Evolutionary conservation across 2,113 vertebrate species (phyloP), one percentile per base, ranked within the genome.

Genomic region (Tautogolabrus adspersus): DNA sequence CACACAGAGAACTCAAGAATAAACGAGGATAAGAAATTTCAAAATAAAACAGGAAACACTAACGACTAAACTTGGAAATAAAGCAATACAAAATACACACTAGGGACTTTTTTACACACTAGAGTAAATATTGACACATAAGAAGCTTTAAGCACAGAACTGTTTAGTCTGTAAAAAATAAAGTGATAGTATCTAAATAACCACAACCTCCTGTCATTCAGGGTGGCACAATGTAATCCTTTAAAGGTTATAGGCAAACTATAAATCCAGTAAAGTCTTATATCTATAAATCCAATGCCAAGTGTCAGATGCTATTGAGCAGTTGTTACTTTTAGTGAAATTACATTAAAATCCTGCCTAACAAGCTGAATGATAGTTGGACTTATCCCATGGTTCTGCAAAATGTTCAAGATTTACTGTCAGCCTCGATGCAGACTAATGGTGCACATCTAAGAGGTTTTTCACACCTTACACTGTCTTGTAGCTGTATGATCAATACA

Each of bases 281-380:
- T 65, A 38, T 52, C 10, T 51, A 70, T 70, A 60, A 40, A 79
- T 79, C 37, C 10, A 64, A 21, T 37, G 21, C 10, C 42, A 54
- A 55, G n/a, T 42, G 37, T n/a, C 10, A 38, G 18, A 46, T 49
- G 26, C 49, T 8, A 66, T 13, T 59, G 44, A 67, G 1, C 11
- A 18, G 13, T 46, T 60, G 16, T 47, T 63, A n/a, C 62, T 59
- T 51, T n/a, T 52, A 16, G 15, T 18, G 52, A 61, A 40, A 68
- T 65, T 0, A 52, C 19, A 68, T 67, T 23, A 26, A 76, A 71
- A 56, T 64, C 0, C 30, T 65, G 78, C 64, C 9, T 5, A 42
- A 62, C 38, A 49, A 66, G 73, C 75, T 42, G 19, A 75, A 72
- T 44, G 40, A 66, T 68, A 26, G 69, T 49, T 57, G 15, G 23